Evolutionary conservation across 2,888 invertebrate species (phyloP).

Genomic region (Tipula lateralis): DNA sequence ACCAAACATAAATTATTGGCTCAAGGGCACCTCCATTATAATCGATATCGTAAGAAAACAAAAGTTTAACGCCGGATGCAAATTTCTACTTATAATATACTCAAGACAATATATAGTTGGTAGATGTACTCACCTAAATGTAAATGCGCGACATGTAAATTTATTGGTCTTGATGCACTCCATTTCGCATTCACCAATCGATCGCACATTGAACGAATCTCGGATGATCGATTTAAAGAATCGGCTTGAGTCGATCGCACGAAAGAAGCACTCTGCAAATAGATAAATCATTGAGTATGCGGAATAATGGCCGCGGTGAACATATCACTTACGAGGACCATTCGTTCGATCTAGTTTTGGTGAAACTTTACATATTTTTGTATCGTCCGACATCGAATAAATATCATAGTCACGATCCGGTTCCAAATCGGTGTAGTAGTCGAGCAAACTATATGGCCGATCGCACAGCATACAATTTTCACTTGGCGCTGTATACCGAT

Average conservation of each 20-base stretch:
- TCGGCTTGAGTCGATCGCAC: slow-evolving; percentile 68
- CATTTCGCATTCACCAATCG: slow-evolving; percentile 73
- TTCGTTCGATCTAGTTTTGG: slow-evolving; percentile 45
- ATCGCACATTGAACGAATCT: slow-evolving; percentile 62
- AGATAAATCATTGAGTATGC: neutral
- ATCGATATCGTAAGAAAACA: neutral
- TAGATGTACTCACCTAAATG: slow-evolving; percentile 56
- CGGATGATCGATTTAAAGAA: slow-evolving; percentile 60
- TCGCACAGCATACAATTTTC: slow-evolving; percentile 77
- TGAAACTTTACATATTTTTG: slow-evolving; percentile 50
- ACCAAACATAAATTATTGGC: neutral
- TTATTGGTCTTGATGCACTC: slow-evolving; percentile 68
- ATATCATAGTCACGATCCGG: slow-evolving; percentile 73
- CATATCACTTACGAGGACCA: slow-evolving; percentile 37
- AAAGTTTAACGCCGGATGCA: neutral
- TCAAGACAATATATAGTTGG: neutral
- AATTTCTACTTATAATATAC: neutral
- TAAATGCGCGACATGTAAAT: slow-evolving; percentile 76
- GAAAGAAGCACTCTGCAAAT: slow-evolving; percentile 73
- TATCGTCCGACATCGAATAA: slow-evolving; percentile 65
- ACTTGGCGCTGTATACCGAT: slow-evolving; percentile 42
- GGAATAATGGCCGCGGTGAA: no score
- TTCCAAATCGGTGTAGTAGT: slow-evolving; percentile 67
- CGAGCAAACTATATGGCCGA: slow-evolving; percentile 62
- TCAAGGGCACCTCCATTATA: neutral